These are phyloP conservation scores for Mesaphorura yosii DNA, from an alignment of 1,140 invertebrate species.

Conservation along the genomic window DNA sequence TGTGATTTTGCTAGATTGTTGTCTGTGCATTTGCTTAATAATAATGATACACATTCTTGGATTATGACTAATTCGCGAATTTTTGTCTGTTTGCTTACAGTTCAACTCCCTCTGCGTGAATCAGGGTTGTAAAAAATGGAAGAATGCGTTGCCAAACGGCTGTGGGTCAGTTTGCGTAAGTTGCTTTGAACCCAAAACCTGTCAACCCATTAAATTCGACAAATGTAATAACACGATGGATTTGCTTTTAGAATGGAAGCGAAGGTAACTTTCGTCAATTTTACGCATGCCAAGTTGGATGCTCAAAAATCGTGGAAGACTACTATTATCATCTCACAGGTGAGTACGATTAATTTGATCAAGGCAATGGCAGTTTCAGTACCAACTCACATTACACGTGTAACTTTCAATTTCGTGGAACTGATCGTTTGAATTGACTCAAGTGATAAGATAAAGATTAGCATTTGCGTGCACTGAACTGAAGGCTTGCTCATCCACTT, in stretches of 20 bases:
- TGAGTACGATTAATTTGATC: constrained; percentile 10
- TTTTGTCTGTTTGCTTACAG: constrained; percentile 16
- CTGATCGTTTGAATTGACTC: neutral
- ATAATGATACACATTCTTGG: too few species aligned
- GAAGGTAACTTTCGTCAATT: constrained; percentile 22
- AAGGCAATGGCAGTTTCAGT: neutral
- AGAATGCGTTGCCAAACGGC: constrained; percentile 18
- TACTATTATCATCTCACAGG: constrained; percentile 20
- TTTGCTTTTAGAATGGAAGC: constrained; percentile 17
- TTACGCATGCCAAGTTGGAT: constrained; percentile 27
- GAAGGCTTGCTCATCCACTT: neutral
- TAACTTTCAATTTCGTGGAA: too few species aligned
- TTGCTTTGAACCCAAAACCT: neutral
- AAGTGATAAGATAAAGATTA: neutral
- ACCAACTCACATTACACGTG: too few species aligned
- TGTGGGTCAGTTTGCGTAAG: constrained; percentile 26
- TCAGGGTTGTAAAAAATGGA: constrained; percentile 26
- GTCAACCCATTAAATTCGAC: neutral
- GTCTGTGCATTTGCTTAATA: too few species aligned
- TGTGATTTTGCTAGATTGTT: too few species aligned
- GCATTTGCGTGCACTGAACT: neutral
- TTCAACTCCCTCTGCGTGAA: constrained; percentile 19
- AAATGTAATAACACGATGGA: neutral
- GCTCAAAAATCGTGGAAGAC: constrained; percentile 24
- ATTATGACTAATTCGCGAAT: too few species aligned